phyloP scores from a whole-genome alignment of 2,797 vertebrate genomes.

The Echiichthys vipera region DNA sequence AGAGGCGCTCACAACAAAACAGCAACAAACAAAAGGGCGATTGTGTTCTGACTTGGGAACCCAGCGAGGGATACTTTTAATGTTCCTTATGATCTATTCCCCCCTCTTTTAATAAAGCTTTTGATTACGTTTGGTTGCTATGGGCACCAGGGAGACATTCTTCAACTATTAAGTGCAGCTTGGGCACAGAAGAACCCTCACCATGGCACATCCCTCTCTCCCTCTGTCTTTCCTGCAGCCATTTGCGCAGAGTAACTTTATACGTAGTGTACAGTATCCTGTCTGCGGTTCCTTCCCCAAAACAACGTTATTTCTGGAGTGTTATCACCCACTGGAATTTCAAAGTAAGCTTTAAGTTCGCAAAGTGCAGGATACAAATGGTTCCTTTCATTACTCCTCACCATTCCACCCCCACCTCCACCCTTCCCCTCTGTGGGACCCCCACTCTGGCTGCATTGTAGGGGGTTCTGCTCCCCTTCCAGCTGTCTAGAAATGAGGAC shows the following conservation, averaged over 20 bases:
- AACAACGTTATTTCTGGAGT: conserved; percentile 70
- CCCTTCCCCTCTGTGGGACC: conserved; percentile 73
- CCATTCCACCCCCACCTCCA: conserved; percentile 48
- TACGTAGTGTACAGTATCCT: conserved; percentile 16
- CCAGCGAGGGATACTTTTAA: conserved; percentile 84
- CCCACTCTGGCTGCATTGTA: conserved; percentile 81
- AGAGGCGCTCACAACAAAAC: conserved; percentile 76
- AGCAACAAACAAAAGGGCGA: conserved; percentile 83
- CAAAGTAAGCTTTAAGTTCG: conserved; percentile 85
- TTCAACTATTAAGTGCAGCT: conserved; percentile 85
- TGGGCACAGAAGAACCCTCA: conserved; percentile 71
- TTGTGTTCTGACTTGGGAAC: conserved; percentile 83
- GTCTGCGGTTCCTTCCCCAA: conserved; percentile 35
- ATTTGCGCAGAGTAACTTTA: conserved; percentile 23
- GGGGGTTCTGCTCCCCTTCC: conserved; percentile 90
- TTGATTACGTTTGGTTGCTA: conserved; percentile 87
- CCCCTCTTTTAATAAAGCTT: conserved; percentile 88
- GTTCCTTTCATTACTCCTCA: conserved; percentile 81
- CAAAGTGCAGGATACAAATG: conserved; percentile 80
- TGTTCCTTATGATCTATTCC: conserved; percentile 87
- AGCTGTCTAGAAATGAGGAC: conserved; percentile 99
- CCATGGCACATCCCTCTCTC: conserved; percentile 70
- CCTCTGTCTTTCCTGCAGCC: conserved; percentile 26
- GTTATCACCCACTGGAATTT: conserved; percentile 71
- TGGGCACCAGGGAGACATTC: conserved; percentile 85